These are phyloP conservation scores for Apodemus sylvaticus DNA, from an alignment of 2,113 vertebrate species.

Conservation along the genomic window DNA sequence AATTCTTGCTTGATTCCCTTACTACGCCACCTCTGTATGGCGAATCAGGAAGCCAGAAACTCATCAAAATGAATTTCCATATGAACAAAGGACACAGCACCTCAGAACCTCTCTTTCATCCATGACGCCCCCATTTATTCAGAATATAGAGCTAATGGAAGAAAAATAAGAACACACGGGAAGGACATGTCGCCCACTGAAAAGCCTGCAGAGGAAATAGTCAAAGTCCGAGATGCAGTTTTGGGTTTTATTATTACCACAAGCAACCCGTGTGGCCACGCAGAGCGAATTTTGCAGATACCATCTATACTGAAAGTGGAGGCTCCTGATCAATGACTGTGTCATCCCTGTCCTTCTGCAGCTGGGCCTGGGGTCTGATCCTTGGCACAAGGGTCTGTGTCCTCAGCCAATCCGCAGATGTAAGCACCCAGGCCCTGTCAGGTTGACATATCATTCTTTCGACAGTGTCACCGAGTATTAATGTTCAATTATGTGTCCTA, in stretches of 20 bases:
- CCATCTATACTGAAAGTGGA: slow-evolving; percentile 82
- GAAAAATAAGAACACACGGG: neutral
- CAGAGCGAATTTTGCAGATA: slow-evolving; percentile 60
- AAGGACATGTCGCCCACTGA: neutral
- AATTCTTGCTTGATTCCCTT: slow-evolving; percentile 73
- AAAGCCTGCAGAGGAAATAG: neutral
- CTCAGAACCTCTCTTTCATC: neutral
- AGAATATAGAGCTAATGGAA: slow-evolving; percentile 7
- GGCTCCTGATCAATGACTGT: slow-evolving; percentile 82
- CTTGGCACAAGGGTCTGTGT: slow-evolving; percentile 85
- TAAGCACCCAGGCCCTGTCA: slow-evolving; percentile 88
- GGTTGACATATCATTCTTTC: slow-evolving; percentile 90
- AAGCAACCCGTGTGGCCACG: neutral
- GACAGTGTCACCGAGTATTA: slow-evolving; percentile 90
- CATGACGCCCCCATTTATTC: neutral
- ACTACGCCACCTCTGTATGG: slow-evolving; percentile 40
- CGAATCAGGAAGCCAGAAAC: slow-evolving; percentile 54
- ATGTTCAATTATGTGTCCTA: slow-evolving; percentile 92
- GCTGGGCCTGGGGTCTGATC: slow-evolving; percentile 84
- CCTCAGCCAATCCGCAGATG: slow-evolving; percentile 86
- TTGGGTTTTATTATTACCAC: neutral
- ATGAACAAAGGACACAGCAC: slow-evolving; percentile 31
- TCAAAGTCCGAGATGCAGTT: neutral
- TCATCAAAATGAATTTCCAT: slow-evolving; percentile 55
- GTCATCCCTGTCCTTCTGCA: slow-evolving; percentile 75